Percentiles rank a stretch among this genome's conserved stretches.
Evolutionary conservation across 2,797 vertebrate genomes (phyloP).

Genomic region (Echiichthys vipera): DNA sequence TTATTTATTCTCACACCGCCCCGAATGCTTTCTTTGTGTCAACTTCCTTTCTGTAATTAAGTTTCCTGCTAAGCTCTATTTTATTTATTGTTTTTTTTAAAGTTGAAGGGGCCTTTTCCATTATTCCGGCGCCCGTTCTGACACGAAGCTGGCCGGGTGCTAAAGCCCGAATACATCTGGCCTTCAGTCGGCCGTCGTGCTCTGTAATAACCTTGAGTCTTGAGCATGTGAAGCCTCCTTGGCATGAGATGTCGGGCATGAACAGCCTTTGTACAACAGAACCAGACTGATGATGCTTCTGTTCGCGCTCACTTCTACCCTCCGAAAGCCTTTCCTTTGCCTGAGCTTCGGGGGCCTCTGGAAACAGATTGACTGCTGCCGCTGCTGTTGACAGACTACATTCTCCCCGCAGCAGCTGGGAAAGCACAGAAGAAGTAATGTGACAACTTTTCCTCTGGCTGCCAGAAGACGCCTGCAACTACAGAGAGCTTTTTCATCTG

Average conservation of each 20-base stretch:
- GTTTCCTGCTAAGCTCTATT: too few species aligned
- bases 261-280: conserved; percentile 37
- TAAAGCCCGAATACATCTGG: neutral
- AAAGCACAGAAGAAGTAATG: conserved; percentile 58
- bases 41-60: neutral
- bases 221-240: conserved; percentile 33
- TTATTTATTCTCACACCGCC: neutral
- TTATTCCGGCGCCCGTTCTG: neutral
- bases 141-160: neutral
- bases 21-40: neutral
- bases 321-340: conserved; percentile 54
- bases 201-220: conserved; percentile 28
- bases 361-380: conserved; percentile 68
- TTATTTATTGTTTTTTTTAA: neutral
- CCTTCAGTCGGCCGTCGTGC: conserved; percentile 3
- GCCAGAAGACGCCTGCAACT: conserved; percentile 54
- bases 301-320: conserved; percentile 26
- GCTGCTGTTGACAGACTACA: conserved; percentile 61
- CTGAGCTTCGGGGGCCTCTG: conserved; percentile 56
- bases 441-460: conserved; percentile 59
- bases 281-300: conserved; percentile 41
- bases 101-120: too few species aligned
- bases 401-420: conserved; percentile 55
- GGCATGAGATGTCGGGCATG: conserved; percentile 6
- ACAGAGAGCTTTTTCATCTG: conserved; percentile 62